Evolutionary conservation across 2,113 vertebrate species (phyloP), one percentile per base, ranked within the genome.

Genomic region (Apodemus sylvaticus): DNA sequence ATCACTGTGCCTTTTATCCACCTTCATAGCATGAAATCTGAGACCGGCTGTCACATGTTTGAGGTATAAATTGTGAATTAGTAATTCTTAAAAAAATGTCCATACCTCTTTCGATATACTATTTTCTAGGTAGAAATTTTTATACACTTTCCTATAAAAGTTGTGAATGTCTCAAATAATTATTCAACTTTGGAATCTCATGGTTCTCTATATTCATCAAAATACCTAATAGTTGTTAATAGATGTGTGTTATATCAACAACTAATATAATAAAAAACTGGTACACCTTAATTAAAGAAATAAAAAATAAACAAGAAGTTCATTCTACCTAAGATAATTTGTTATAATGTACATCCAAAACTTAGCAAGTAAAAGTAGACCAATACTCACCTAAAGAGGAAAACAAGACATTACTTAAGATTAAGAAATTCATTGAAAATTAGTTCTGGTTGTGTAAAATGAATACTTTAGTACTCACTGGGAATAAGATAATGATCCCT

Each of bases 401-500:
- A 79, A 79, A 20, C 45, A 86, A 45, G 42, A 71, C 4, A 68
- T 77, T 26, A 34, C 16, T 83, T 95, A 76, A 95, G 48, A 83
- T 51, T 87, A 53, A 71, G 42, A 91, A 12, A 64, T 16, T 3
- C 8, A 22, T 86, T 76, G 36, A 89, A n/a, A n/a, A 55, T 91
- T 13, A 51, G 26, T 62, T 95, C 7, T 86, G 55, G 76, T 89
- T 92, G 9, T 90, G 85, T 81, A 10, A 82, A 70, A 24, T 22
- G 19, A 64, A 66, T 8, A 53, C 26, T 20, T 96, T 4, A 3
- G 1, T 85, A 64, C 7, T 42, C 81, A 39, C 62, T 60, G 24
- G 90, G 86, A 79, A 78, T 93, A 13, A 92, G 22, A 71, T 90
- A 94, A 92, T 95, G 45, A 90, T 62, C 60, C 39, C 64, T 58